Base-by-base conservation (phyloP, 2,797 vertebrate species). In the Clamator glandarius region DNA sequence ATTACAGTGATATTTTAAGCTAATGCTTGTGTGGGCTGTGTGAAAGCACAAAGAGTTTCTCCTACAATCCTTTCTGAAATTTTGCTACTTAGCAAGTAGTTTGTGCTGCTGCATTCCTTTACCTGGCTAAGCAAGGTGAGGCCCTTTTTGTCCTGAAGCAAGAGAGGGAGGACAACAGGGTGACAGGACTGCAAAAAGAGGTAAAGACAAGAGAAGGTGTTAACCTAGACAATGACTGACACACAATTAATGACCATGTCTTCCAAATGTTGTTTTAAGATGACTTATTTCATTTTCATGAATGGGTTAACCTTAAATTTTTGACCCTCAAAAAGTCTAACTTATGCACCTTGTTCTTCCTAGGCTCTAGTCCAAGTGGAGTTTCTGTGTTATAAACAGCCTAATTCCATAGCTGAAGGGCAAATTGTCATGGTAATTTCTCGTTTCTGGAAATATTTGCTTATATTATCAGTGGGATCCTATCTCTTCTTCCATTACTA, bases 1-100 rank as follows among this genome's bases (percentile, higher is more conserved):
- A 80, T 86, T 92, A 52, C 62, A 59, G 86, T 72, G 94, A 51
- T 95, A 94, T 95, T 96, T 96, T 93, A 96, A 88, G 94, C 75
- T 93, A 88, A 86, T 95, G 82, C 67, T 74, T 91, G 79, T 54
- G 90, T 91, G 82, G 92, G 89, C 82, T 93, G 93, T 83, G 80
- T 41, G 42, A 96, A 95, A 85, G 95, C 90, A 94, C 85, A 77
- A 87, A 70, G 86, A 83, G 54, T 85, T 93, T 88, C 77, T 93
- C 67, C 77, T 86, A 35, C 33, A 63, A 31, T 55, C 20, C 16
- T 67, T 72, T 42, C 52, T 63, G 55, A 51, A 84, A 29, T 29
- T 88, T 67, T 91, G 63, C 33, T 55, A 2, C 70, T 52, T 52
- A 95, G 84, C 63, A 69, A 93, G 73, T 9, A 16, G 19, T 20